phyloP scores from a whole-genome alignment of 2,797 vertebrate species.

The Rhinophrynus dorsalis region DNA sequence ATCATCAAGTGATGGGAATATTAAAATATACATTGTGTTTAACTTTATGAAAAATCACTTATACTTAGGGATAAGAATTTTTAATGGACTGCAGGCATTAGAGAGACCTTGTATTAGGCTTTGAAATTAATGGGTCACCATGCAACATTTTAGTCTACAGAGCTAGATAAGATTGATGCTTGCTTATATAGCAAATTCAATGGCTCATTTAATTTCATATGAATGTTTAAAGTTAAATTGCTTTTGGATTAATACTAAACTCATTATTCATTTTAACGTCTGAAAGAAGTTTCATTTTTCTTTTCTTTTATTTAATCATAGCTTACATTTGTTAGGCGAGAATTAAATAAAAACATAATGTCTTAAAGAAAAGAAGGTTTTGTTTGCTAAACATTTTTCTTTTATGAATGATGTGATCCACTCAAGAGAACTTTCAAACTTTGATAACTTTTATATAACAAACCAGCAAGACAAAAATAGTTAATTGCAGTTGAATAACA shows the following conservation, averaged over 20 bases:
- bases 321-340: slow-evolving; percentile 59
- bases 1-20: slow-evolving; percentile 67
- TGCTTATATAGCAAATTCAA: slow-evolving; percentile 84
- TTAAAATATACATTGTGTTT: slow-evolving; percentile 64
- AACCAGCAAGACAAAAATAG: slow-evolving; percentile 48
- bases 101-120: slow-evolving; percentile 74
- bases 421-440: slow-evolving; percentile 7
- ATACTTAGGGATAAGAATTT: slow-evolving; percentile 70
- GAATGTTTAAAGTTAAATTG: slow-evolving; percentile 86
- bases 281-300: slow-evolving; percentile 79
- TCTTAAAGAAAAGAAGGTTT: slow-evolving; percentile 56
- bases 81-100: slow-evolving; percentile 77
- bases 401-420: slow-evolving; percentile 7
- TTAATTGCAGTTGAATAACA: slow-evolving; percentile 50
- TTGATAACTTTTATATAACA: neutral
- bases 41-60: slow-evolving; percentile 71
- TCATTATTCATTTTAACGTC: slow-evolving; percentile 79
- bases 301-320: slow-evolving; percentile 78
- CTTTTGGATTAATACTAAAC: slow-evolving; percentile 86
- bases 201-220: slow-evolving; percentile 90
- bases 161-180: slow-evolving; percentile 82
- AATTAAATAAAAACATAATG: slow-evolving; percentile 72
- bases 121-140: slow-evolving; percentile 79
- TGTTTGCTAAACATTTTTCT: slow-evolving; percentile 65
- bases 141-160: slow-evolving; percentile 74